phyloP scores from a whole-genome alignment of 2,797 vertebrate species.

The Ataeniobius toweri region DNA sequence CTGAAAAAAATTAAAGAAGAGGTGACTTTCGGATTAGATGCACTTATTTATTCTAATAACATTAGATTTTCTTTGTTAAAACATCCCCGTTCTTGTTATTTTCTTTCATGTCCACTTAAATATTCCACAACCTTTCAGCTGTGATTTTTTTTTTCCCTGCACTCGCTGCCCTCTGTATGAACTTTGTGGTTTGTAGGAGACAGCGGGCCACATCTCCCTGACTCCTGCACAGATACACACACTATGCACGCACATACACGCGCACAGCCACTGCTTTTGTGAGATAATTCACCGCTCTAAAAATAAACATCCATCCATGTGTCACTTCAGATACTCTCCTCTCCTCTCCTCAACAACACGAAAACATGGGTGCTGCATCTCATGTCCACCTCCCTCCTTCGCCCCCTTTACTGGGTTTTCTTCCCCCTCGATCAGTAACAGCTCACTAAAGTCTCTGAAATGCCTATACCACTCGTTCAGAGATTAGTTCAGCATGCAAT shows the following conservation, averaged over 20 bases:
- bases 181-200: constrained; percentile 72
- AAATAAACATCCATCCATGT: constrained; percentile 78
- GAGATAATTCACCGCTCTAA: constrained; percentile 77
- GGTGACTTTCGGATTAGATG: background rate
- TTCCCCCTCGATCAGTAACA: constrained; percentile 21
- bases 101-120: constrained; percentile 49
- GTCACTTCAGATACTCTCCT: constrained; percentile 77
- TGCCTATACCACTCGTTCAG: constrained; percentile 24
- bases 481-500: constrained; percentile 48
- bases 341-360: constrained; percentile 42
- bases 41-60: constrained; percentile 15
- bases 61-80: constrained; percentile 11
- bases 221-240: constrained; percentile 61
- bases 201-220: constrained; percentile 70
- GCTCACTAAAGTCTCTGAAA: constrained; percentile 44
- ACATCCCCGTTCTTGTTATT: constrained; percentile 17
- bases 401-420: background rate
- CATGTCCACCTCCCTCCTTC: constrained; percentile 7
- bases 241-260: constrained; percentile 26
- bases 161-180: constrained; percentile 71
- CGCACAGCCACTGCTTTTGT: constrained; percentile 51
- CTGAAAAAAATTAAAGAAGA: constrained; percentile 65
- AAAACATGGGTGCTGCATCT: constrained; percentile 36
- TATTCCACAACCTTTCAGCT: constrained; percentile 59
- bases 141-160: constrained; percentile 51